phyloP scores from a whole-genome alignment of 2,113 vertebrate species.

The Hippocampus mohnikei region DNA sequence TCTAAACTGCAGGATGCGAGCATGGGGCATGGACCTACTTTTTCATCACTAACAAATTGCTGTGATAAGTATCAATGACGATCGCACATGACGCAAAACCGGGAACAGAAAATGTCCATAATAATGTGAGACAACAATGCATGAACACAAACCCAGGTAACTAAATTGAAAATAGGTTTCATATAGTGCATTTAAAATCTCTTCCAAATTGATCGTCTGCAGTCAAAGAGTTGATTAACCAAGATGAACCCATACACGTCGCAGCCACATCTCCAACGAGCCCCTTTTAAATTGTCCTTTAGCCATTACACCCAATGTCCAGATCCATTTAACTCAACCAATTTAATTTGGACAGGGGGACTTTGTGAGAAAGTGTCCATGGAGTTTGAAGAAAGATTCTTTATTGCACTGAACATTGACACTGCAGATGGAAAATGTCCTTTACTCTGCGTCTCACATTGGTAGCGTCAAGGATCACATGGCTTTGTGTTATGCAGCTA shows the following conservation, averaged over 20 bases:
- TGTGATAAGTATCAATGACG: too few relatives aligned
- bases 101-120: too few relatives aligned
- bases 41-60: too few relatives aligned
- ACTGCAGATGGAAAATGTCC: background rate
- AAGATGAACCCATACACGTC: constrained; percentile 54
- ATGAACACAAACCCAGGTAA: too few relatives aligned
- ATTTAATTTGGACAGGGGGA: constrained; percentile 48
- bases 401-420: constrained; percentile 31
- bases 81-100: too few relatives aligned
- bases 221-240: constrained; percentile 66
- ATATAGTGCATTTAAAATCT: too few relatives aligned
- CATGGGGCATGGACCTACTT: too few relatives aligned
- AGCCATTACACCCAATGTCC: constrained; percentile 71
- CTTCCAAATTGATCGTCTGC: constrained; percentile 43
- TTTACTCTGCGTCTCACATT: background rate
- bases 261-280: constrained; percentile 38
- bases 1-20: too few relatives aligned
- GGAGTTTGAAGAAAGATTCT: constrained; percentile 37
- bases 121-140: too few relatives aligned
- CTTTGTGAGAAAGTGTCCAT: constrained; percentile 31
- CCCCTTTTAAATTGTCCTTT: constrained; percentile 63
- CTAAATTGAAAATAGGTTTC: too few relatives aligned
- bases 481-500: background rate
- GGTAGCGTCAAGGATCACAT: background rate
- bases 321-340: constrained; percentile 64